These are phyloP conservation scores for Noctua janthe DNA, from an alignment of 2,888 invertebrate species.

Conservation along the genomic window DNA sequence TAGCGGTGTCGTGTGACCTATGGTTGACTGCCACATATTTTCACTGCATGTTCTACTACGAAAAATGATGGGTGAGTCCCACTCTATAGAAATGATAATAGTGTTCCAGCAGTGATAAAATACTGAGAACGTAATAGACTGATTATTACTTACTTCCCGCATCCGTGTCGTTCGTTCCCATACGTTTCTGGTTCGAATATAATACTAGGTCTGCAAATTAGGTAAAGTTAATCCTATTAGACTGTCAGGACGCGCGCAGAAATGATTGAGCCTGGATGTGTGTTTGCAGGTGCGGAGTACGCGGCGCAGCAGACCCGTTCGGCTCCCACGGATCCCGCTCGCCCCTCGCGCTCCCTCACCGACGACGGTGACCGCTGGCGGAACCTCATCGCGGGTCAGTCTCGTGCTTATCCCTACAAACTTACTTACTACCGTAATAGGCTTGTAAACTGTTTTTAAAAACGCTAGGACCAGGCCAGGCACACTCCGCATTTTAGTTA, in stretches of 20 bases:
- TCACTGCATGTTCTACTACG: no score
- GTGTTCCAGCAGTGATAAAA: no score
- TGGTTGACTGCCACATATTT: no score
- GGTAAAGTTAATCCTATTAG: neutral
- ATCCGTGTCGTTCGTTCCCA: neutral
- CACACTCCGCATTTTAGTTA: no score
- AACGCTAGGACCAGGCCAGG: no score
- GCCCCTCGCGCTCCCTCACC: constrained; percentile 31
- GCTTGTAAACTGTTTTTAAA: neutral
- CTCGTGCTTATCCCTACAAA: neutral
- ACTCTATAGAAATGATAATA: no score
- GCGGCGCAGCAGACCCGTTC: constrained; percentile 3
- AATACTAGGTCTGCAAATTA: neutral
- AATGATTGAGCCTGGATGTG: neutral
- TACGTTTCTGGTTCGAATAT: neutral
- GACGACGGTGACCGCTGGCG: constrained; percentile 59
- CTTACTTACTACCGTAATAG: neutral
- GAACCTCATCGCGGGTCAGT: constrained; percentile 63
- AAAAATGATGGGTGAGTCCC: no score
- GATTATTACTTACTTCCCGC: no score
- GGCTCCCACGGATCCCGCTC: constrained; percentile 19
- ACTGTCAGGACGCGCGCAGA: neutral
- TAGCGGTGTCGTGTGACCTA: no score
- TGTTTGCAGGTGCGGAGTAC: constrained; percentile 23
- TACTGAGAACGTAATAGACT: no score